Base-by-base conservation (phyloP, 2,888 invertebrate genomes). In the Asteroscopus sphinx region DNA sequence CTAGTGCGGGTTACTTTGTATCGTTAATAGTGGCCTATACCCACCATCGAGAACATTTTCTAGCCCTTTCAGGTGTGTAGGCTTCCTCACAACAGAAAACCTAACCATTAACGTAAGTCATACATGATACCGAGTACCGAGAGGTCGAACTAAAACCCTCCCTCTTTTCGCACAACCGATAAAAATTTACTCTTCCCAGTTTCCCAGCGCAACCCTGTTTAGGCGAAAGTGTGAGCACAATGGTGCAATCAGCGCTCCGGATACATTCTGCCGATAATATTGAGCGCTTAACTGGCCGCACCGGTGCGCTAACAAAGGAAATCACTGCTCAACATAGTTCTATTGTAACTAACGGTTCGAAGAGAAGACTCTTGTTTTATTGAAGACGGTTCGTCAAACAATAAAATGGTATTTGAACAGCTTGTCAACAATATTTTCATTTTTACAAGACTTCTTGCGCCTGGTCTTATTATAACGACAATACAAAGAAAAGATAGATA, bases 171-270 rank as follows among this genome's bases (percentile, higher is more conserved):
- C 7, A 9, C 11, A 40, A 9, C n/a, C 25, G 33, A 44, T 48
- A 30, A 55, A 7, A 45, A 56, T 65, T 33, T 47, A 37, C 13
- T 9, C 15, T 33, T 9, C 12, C 16, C 0, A n/a, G 3, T 12
- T 11, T 41, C n/a, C 25, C n/a, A n/a, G 9, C 28, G 45, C 8
- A 3, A 7, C 5, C 21, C 33, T 47, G 45, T 68, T 53, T 58
- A 60, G 37, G 13, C 1, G 42, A 42, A 64, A 32, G 51, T 57
- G 28, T 40, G 37, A 45, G 49, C 64, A 74, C 68, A 76, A 75
- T 75, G n/a, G 65, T 36, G 51, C 73, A 75, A 73, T 75, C 77
- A 71, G 48, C 16, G 16, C 40, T 46, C 35, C 44, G 56, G 61
- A 61, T 73, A 67, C 55, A 65, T 69, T 65, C 32, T 30, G 25